Evolutionary conservation across 2,797 vertebrate species (phyloP), one percentile per base, ranked within the genome.

Genomic region (Gobio occitaniae): DNA sequence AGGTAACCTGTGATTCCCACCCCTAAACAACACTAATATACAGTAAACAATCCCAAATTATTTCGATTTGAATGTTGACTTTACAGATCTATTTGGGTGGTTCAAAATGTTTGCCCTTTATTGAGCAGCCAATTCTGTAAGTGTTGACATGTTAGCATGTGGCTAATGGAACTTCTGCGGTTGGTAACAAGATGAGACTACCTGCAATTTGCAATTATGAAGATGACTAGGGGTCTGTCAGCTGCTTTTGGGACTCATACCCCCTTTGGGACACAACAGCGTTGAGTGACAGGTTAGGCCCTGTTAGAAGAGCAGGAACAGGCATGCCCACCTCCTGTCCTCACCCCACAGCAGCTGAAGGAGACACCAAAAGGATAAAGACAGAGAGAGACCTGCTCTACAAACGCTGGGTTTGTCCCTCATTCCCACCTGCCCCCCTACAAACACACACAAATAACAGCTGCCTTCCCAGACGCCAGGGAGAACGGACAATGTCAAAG

Each of bases 281-380:
- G 38, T 68, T 91, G 89, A 91, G 63, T 90, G 91, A 90, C 89
- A 90, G 92, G 85, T 19, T n/a, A 32, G 21, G 25, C 48, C 76
- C 59, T 89, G 72, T 82, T 76, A 87, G 84, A 59, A 59, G 75
- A 85, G 86, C 87, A 81, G 36, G 70, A 85, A 72, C 80, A 86
- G 84, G 75, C 86, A 84, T 52, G 72, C 29, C 50, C 65, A 78
- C 36, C 54, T 48, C 83, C 86, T 41, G 74, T 77, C 52, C 66
- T 86, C 41, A 21, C 32, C 65, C 15, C 48, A 74, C 50, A 88
- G 86, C 90, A 91, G 90, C 89, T 91, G 90, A 81, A 84, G 6
- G 54, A 63, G 61, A 70, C 63, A 74, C 29, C 56, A 56, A 50
- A 71, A 38, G 9, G n/a, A 36, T 21, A 38, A 70, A 44, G 71